A percentile compares a stretch with the other conserved stretches of the same genome.
Evolutionary conservation across 2,888 invertebrate species (phyloP).

Genomic region (Prosopocoilus inquinatus): DNA sequence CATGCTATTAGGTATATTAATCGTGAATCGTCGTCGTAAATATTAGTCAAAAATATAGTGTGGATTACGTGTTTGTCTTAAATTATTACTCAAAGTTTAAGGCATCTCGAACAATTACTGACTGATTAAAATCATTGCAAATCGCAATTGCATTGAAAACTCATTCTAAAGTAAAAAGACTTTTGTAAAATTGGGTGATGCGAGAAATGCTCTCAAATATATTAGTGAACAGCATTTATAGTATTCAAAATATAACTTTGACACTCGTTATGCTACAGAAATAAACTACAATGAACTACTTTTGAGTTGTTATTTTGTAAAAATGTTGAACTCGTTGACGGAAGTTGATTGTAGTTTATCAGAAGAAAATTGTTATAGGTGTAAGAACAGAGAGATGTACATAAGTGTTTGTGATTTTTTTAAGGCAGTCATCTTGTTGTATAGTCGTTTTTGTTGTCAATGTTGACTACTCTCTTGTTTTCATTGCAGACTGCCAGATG

Average conservation of each 20-base stretch:
- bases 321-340: too few species aligned
- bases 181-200: too few species aligned
- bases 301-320: neutral
- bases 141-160: too few species aligned
- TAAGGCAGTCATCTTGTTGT: constrained; percentile 6
- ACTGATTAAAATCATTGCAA: too few species aligned
- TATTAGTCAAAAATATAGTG: too few species aligned
- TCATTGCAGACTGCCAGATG: constrained; percentile 75
- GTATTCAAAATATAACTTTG: neutral
- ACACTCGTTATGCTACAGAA: neutral
- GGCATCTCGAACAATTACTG: too few species aligned
- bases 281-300: neutral
- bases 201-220: too few species aligned
- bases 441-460: constrained; percentile 30
- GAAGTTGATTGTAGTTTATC: neutral
- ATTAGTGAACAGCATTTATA: neutral
- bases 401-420: neutral
- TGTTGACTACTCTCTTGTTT: constrained; percentile 62
- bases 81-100: too few species aligned
- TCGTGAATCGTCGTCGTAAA: too few species aligned
- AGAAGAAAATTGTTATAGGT: neutral
- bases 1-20: too few species aligned
- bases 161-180: too few species aligned
- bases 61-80: too few species aligned
- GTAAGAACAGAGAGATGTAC: neutral